Percentiles rank a stretch among this genome's conserved stretches.
Evolutionary conservation across 2,888 invertebrate species (phyloP).

Genomic region (Synanthedon formicaeformis): DNA sequence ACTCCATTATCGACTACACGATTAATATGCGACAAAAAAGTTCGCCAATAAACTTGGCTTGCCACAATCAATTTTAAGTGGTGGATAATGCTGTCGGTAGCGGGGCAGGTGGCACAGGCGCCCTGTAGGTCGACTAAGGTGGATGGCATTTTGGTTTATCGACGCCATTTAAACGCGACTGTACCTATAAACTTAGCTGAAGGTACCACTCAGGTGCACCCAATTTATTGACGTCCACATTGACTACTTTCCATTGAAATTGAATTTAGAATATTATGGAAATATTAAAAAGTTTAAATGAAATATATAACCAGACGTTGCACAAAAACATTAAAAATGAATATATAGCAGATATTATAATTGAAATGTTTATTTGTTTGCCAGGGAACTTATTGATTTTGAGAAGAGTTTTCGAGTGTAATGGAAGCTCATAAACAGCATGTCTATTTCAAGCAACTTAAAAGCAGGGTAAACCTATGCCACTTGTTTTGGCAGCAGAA

Average conservation of each 20-base stretch:
- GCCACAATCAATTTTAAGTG: not conserved
- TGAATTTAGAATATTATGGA: too few relatives aligned
- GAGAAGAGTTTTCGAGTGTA: too few relatives aligned
- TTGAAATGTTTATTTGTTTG: too few relatives aligned
- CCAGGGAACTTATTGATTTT: too few relatives aligned
- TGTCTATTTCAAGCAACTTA: too few relatives aligned
- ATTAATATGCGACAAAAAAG: not conserved
- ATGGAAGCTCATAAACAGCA: too few relatives aligned
- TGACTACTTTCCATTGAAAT: conserved; percentile 4
- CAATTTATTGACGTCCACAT: not conserved
- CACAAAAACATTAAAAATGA: too few relatives aligned
- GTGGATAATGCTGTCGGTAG: not conserved
- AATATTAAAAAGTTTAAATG: too few relatives aligned
- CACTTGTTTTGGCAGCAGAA: too few relatives aligned
- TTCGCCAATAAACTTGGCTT: not conserved
- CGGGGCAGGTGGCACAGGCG: conserved; percentile 30
- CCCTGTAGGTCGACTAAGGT: conserved; percentile 22
- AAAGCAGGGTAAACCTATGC: too few relatives aligned
- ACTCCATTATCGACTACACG: not conserved
- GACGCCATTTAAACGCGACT: conserved; percentile 16
- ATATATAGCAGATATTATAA: too few relatives aligned
- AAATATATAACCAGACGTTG: too few relatives aligned
- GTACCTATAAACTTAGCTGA: not conserved
- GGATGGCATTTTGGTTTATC: conserved; percentile 37
- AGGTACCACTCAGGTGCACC: not conserved